Evolutionary conservation across 2,113 vertebrate species (phyloP).

Genomic region (Malaclemys terrapin): DNA sequence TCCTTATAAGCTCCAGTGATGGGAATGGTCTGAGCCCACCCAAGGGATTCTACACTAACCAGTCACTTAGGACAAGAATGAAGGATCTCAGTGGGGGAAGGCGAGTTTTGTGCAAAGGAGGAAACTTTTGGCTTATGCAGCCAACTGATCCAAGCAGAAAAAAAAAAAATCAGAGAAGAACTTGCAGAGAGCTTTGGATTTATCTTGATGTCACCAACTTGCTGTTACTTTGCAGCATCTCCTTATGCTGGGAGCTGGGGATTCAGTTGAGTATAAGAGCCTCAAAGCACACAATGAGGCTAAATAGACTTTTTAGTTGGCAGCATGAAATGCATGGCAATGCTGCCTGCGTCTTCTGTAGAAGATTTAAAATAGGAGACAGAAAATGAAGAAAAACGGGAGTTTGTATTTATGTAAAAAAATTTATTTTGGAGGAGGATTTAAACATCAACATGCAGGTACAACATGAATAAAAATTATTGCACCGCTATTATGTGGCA

Average conservation of each 20-base stretch:
- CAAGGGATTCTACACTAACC: background rate
- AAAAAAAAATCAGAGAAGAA: background rate
- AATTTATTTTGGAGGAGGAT: slow-evolving; percentile 76
- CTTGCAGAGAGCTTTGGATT: background rate
- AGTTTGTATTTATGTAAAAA: slow-evolving; percentile 62
- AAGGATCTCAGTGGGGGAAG: fast-evolving
- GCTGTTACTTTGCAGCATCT: background rate
- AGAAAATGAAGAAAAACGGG: background rate
- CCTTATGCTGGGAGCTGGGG: background rate
- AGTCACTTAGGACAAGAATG: fast-evolving
- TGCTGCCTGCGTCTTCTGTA: background rate
- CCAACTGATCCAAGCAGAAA: background rate
- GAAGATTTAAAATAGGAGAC: background rate
- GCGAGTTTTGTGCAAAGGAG: background rate
- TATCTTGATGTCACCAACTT: background rate
- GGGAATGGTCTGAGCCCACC: background rate
- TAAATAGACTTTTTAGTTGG: background rate
- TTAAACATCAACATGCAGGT: slow-evolving; percentile 78
- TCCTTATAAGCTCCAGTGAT: background rate
- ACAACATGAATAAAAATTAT: slow-evolving; percentile 81
- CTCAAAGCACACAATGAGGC: background rate
- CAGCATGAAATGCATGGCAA: background rate
- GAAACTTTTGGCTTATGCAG: background rate
- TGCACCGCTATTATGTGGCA: slow-evolving; percentile 80
- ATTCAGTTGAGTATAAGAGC: background rate